Evolutionary conservation across 2,797 vertebrate species (phyloP).

Genomic region (Acanthiza pusilla): DNA sequence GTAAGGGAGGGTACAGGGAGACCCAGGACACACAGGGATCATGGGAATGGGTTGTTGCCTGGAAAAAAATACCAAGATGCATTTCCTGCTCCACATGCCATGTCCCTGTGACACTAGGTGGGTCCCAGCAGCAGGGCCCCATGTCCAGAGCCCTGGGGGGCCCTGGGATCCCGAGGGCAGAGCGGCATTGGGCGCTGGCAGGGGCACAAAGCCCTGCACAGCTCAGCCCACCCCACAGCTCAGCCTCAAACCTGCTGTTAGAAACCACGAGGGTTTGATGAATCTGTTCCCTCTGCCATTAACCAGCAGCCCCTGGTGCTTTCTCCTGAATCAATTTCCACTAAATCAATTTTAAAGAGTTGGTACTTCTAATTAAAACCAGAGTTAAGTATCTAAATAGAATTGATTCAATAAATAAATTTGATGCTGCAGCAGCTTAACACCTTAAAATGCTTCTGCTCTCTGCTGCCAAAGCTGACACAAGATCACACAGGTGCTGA

Average conservation of each 20-base stretch:
- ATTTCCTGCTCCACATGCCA: not conserved
- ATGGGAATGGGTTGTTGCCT: not conserved
- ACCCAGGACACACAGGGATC: not conserved
- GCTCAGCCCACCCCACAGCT: not conserved
- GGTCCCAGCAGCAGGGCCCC: not conserved
- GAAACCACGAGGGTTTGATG: not conserved
- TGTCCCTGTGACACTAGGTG: not conserved
- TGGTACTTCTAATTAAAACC: not conserved
- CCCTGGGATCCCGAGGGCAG: not conserved
- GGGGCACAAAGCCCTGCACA: not conserved
- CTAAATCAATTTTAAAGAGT: not conserved
- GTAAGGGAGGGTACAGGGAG: not conserved
- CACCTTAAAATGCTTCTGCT: not conserved
- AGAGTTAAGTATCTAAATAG: not conserved
- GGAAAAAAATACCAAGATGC: fast-evolving
- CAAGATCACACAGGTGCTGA: not conserved
- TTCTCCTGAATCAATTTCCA: not conserved
- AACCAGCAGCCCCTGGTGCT: not conserved
- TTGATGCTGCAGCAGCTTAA: not conserved
- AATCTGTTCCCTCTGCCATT: not conserved
- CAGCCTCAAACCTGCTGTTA: not conserved
- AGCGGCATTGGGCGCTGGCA: not conserved
- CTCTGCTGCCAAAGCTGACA: not conserved
- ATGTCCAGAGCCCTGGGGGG: not conserved
- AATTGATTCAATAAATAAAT: not conserved